Percentiles rank a stretch among this genome's conserved stretches.
phyloP scores from a whole-genome alignment of 2,113 vertebrate species.

The Malurus melanocephalus region DNA sequence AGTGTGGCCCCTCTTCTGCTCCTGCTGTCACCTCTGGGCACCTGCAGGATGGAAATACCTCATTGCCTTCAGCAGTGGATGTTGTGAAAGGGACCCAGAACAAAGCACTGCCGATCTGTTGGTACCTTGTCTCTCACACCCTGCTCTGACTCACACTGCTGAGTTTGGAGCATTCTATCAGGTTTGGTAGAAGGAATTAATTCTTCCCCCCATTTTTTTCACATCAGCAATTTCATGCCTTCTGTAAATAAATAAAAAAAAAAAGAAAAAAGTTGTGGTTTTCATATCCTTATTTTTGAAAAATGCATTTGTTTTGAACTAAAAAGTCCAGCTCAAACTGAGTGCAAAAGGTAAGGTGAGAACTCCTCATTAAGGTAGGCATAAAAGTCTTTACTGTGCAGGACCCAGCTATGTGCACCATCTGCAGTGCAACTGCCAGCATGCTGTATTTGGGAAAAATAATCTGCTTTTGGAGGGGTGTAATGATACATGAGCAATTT shows the following conservation, averaged over 20 bases:
- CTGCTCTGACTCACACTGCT: background rate
- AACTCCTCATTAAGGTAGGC: background rate
- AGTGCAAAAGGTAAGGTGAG: background rate
- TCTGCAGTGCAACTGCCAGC: background rate
- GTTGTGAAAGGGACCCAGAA: background rate
- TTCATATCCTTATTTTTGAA: background rate
- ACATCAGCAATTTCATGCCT: background rate
- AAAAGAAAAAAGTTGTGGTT: background rate
- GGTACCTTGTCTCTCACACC: background rate
- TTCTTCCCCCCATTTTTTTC: accelerated
- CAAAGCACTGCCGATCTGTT: background rate
- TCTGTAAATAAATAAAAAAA: background rate
- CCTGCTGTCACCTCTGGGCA: background rate
- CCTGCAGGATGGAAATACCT: background rate
- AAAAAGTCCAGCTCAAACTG: background rate
- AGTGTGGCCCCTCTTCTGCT: background rate
- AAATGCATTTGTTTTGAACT: background rate
- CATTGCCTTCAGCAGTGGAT: background rate
- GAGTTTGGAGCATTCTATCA: background rate
- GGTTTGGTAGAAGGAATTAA: background rate
- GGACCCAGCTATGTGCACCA: background rate
- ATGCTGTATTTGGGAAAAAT: background rate
- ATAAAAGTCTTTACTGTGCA: background rate
- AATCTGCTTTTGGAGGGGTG: background rate
- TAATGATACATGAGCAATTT: background rate